Conservation (phyloP, 1,140 invertebrate species). For the Periplaneta americana region DNA sequence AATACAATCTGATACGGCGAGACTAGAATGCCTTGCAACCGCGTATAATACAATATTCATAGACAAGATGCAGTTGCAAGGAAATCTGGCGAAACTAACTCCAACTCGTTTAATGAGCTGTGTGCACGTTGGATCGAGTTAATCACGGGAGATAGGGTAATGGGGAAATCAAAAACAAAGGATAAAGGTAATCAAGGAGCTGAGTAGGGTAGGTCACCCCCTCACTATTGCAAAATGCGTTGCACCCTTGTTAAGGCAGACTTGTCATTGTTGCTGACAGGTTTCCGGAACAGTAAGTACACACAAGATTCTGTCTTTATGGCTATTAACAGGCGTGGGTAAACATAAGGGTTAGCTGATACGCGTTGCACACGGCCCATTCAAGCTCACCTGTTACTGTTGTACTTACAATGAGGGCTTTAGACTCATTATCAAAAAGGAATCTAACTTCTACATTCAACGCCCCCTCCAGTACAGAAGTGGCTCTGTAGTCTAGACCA, state of each 20-base stretch:
- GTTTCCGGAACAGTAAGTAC: neutral
- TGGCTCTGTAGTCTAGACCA: too few relatives aligned
- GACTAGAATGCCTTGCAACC: neutral
- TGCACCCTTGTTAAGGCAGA: neutral
- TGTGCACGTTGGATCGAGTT: neutral
- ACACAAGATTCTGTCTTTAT: too few relatives aligned
- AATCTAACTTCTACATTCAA: too few relatives aligned
- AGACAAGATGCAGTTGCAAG: neutral
- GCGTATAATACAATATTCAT: neutral
- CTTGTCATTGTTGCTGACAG: neutral
- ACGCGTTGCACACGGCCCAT: too few relatives aligned
- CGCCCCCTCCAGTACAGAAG: too few relatives aligned
- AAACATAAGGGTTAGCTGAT: too few relatives aligned
- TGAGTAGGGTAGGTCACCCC: neutral
- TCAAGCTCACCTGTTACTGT: too few relatives aligned
- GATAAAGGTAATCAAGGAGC: neutral
- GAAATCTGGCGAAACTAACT: neutral
- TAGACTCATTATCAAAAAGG: too few relatives aligned
- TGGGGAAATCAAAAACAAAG: too few relatives aligned
- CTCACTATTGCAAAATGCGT: neutral
- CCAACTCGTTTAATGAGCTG: neutral
- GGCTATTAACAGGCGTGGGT: too few relatives aligned
- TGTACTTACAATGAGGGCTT: too few relatives aligned
- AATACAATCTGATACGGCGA: neutral
- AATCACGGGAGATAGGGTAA: neutral